Percentiles rank a stretch among this genome's conserved stretches.
Evolutionary conservation across 1,140 invertebrate species (phyloP).

Genomic region (Tetragnatha versicolor): DNA sequence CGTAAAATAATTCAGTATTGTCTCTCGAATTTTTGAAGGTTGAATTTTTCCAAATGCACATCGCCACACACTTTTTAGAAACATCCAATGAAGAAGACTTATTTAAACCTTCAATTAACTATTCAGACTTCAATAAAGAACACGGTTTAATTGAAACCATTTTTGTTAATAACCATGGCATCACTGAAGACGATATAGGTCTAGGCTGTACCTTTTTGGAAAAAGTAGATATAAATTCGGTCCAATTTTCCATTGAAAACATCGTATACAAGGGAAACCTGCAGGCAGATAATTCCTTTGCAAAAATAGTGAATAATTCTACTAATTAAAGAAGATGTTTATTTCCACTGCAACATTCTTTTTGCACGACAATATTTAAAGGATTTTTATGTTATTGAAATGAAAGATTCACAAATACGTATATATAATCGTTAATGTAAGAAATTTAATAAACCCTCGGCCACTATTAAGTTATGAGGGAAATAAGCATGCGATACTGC

Average conservation of each 20-base stretch:
- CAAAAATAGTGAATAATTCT: neutral
- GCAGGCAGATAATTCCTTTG: neutral
- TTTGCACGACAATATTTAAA: neutral
- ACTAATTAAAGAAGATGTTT: neutral
- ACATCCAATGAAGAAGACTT: neutral
- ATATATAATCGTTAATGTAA: no score
- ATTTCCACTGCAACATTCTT: neutral
- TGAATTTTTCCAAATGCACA: conserved; percentile 10
- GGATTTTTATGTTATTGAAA: neutral
- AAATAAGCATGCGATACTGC: no score
- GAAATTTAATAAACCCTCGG: no score
- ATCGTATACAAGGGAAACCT: neutral
- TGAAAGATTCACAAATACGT: no score
- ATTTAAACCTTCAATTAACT: neutral
- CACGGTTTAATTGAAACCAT: neutral
- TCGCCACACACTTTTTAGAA: neutral
- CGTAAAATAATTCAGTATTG: neutral
- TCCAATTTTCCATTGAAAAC: neutral
- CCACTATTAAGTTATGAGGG: no score
- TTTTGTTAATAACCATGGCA: neutral
- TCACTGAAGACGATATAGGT: neutral
- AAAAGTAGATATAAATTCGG: neutral
- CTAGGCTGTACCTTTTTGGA: neutral
- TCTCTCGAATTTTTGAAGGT: neutral
- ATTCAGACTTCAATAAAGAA: neutral